These are phyloP conservation scores for Saxidomus purpurata DNA, from an alignment of 1,140 invertebrate species.

Conservation along the genomic window DNA sequence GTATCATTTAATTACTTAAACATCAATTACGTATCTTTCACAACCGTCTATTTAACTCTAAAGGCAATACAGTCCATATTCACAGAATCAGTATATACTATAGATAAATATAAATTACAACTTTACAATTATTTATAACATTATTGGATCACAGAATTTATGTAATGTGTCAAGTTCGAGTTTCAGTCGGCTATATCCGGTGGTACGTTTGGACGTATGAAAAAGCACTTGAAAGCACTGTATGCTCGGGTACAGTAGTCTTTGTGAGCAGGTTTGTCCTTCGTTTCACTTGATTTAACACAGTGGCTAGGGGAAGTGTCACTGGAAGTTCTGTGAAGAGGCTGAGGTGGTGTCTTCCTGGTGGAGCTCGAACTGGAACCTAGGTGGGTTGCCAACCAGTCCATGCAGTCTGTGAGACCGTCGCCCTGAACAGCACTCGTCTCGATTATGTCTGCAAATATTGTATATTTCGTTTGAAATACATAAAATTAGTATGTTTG, in stretches of 20 bases:
- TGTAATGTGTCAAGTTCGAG: too few relatives aligned
- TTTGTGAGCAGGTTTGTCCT: slow-evolving; percentile 41
- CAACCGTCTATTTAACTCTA: too few relatives aligned
- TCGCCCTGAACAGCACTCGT: slow-evolving; percentile 80
- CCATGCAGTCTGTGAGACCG: slow-evolving; percentile 80
- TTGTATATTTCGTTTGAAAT: too few relatives aligned
- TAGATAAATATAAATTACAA: too few relatives aligned
- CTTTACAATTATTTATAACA: too few relatives aligned
- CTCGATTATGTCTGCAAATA: slow-evolving; percentile 79
- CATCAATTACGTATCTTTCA: too few relatives aligned
- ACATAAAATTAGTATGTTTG: too few relatives aligned
- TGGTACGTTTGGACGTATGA: slow-evolving; percentile 59
- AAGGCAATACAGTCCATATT: too few relatives aligned
- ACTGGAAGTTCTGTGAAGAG: neutral
- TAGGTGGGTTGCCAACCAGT: slow-evolving; percentile 80
- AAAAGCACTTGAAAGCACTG: slow-evolving; percentile 65
- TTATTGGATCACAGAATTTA: neutral
- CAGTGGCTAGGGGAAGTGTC: neutral
- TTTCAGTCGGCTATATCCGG: slow-evolving; percentile 38
- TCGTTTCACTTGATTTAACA: slow-evolving; percentile 17
- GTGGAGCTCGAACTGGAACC: slow-evolving; percentile 70
- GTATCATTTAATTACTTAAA: too few relatives aligned
- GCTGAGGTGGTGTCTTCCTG: slow-evolving; percentile 3
- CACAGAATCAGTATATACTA: too few relatives aligned
- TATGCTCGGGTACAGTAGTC: slow-evolving; percentile 64